These are phyloP conservation scores for Pseudomyrmex dendroicus DNA, from an alignment of 1,140 invertebrate genomes.

Conservation along the genomic window DNA sequence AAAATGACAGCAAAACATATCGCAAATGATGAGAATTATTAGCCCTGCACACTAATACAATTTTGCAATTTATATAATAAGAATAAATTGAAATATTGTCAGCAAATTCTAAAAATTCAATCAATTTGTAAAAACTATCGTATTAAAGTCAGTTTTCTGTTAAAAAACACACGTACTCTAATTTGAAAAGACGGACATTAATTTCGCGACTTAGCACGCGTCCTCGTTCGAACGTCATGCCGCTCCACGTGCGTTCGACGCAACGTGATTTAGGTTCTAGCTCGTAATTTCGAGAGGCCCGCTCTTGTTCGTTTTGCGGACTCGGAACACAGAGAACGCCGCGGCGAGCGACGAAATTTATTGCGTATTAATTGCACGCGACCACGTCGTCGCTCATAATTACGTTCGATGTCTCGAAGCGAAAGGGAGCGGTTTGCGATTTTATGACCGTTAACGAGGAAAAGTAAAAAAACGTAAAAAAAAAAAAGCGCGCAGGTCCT, in stretches of 20 bases:
- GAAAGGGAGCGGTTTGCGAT: slow-evolving; percentile 9
- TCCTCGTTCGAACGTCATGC: background rate
- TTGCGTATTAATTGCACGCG: slow-evolving; percentile 52
- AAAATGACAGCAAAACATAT: no score
- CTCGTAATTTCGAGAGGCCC: slow-evolving; percentile 15
- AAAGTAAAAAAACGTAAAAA: background rate
- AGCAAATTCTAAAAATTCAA: no score
- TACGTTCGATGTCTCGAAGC: slow-evolving; percentile 40
- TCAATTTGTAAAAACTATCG: background rate
- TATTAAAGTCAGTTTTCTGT: background rate
- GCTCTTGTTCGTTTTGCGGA: slow-evolving; percentile 15
- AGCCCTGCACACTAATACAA: no score
- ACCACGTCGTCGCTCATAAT: slow-evolving; percentile 48
- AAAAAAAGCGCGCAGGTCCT: background rate
- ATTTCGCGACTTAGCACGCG: background rate
- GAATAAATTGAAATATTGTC: no score
- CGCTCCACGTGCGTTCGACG: background rate
- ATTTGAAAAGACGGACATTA: background rate
- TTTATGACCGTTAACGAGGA: slow-evolving; percentile 66
- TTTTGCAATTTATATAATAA: no score
- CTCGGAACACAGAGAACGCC: background rate
- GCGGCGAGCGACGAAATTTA: slow-evolving; percentile 45
- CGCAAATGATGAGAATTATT: no score
- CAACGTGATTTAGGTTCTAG: background rate
- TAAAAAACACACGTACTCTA: background rate